Percentiles rank a stretch among this genome's conserved stretches.
Conservation (phyloP, 2,888 invertebrate genomes). For the Lasioglossum oenotherae region DNA sequence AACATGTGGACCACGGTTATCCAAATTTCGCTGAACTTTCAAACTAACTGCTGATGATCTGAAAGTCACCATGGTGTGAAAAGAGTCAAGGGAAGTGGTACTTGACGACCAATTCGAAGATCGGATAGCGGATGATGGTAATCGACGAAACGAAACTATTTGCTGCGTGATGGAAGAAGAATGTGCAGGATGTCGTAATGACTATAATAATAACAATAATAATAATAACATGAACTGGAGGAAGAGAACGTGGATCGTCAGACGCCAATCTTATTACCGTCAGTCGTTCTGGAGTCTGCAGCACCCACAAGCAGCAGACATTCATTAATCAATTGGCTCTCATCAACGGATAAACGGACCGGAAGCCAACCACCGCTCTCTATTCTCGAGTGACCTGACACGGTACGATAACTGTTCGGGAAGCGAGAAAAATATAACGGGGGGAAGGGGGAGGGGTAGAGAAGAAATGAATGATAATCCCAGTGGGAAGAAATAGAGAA, state of each 20-base stretch:
- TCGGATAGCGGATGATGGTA: constrained; percentile 45
- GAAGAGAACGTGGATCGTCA: constrained; percentile 46
- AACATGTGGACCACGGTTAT: neutral
- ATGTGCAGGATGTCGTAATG: constrained; percentile 43
- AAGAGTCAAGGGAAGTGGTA: neutral
- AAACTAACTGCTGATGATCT: neutral
- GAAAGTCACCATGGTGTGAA: too few species aligned
- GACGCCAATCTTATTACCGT: constrained; percentile 62
- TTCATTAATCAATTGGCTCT: constrained; percentile 80
- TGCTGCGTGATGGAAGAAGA: constrained; percentile 12
- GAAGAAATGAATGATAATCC: constrained; percentile 14
- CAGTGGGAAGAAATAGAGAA: constrained; percentile 13
- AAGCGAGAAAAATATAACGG: neutral
- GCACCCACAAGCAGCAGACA: constrained; percentile 67
- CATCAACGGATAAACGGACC: constrained; percentile 75
- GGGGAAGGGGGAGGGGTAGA: neutral
- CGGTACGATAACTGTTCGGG: constrained; percentile 22
- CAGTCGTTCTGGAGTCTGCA: constrained; percentile 59
- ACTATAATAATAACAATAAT: constrained; percentile 35
- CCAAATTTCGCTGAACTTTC: neutral
- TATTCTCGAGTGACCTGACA: constrained; percentile 55
- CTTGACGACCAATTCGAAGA: neutral
- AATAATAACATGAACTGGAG: constrained; percentile 28
- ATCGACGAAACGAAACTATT: constrained; percentile 37
- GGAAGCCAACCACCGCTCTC: constrained; percentile 72